phyloP scores from a whole-genome alignment of 2,113 vertebrate genomes.

The Ardeotis arabs region DNA sequence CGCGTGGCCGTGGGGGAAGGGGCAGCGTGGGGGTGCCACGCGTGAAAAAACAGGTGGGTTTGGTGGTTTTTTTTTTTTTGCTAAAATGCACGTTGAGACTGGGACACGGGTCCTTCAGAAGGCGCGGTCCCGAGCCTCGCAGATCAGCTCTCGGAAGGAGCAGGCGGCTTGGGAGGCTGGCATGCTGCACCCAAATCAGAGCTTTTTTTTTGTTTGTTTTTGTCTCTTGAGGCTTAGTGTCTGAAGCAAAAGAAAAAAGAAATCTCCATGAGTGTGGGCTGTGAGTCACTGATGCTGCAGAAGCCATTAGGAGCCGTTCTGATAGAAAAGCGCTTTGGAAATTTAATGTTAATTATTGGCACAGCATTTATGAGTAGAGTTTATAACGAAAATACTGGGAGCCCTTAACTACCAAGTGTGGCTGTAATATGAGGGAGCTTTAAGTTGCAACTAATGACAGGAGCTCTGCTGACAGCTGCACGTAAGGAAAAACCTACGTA shows the following conservation, averaged over 20 bases:
- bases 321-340: neutral
- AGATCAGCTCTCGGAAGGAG: no score
- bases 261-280: neutral
- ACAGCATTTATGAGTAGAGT: neutral
- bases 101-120: no score
- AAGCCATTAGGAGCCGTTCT: neutral
- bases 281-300: neutral
- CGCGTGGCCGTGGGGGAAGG: no score
- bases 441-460: neutral
- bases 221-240: neutral
- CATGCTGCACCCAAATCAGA: fast-evolving
- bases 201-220: no score
- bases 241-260: neutral
- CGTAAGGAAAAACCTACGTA: fast-evolving
- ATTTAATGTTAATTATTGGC: neutral
- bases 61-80: no score
- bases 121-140: no score
- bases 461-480: neutral
- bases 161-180: no score
- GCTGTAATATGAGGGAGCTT: fast-evolving
- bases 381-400: neutral
- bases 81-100: no score
- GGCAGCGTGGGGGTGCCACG: no score
- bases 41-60: no score
- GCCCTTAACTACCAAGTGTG: neutral